Base-by-base conservation (phyloP, 2,797 vertebrate species). In the Artibeus lituratus region DNA sequence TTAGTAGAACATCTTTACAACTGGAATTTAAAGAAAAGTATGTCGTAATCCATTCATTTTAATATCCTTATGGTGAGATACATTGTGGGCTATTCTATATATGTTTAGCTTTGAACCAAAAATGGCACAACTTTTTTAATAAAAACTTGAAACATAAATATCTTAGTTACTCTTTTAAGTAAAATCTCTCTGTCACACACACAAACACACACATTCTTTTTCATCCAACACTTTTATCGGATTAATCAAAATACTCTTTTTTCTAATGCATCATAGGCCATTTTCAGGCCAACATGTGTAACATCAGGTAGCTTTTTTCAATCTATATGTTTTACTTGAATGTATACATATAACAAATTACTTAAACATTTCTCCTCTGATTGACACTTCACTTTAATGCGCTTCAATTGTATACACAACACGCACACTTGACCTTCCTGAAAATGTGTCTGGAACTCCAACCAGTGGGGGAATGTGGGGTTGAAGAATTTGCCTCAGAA, bases 211-310 rank as follows among this genome's bases (percentile, higher is more conserved):
- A 67, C 22, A 26, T 29, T 29, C 11, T 95, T 78, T 92, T 78
- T 12, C 59, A 84, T 51, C 37, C 24, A 37, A 10, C 62, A 53
- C 7, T 62, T 94, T 94, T 55, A 32, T 53, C 76, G 19, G 10
- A 77, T 90, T 57, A 57, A 78, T 53, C 57, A 22, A 95, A 78
- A 88, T 88, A 55, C 5, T 89, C 26, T 32, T 87, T 96, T 92
- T 29, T 55, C 70, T 69, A 94, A 77, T 59, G 69, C 2, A 59
- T 57, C 39, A 32, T 12, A 44, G 15, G 7, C 18, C 14, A 7
- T 51, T 86, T n/a, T 69, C 32, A 95, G 16, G 29, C 80, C 14
- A 86, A 70, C 2, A 22, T 24, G 10, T 55, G 2, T 37, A 70
- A 83, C 21, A 32, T 42, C 55, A 42, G 9, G 26, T 39, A 57